These are phyloP conservation scores for Crotalus horridus DNA, from an alignment of 2,113 vertebrate species.

Conservation along the genomic window DNA sequence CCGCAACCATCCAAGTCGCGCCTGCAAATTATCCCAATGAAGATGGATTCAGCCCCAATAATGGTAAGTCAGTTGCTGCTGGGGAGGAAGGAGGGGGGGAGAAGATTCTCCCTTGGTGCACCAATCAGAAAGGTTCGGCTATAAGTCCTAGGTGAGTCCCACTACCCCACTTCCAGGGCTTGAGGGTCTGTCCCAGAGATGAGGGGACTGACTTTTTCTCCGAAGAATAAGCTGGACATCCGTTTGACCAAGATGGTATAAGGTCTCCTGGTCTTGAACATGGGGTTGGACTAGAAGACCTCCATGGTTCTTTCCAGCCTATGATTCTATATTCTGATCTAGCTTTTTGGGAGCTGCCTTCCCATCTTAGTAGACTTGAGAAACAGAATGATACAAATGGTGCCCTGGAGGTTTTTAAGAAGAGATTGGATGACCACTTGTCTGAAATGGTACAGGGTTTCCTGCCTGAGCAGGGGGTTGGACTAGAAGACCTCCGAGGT, in stretches of 20 bases:
- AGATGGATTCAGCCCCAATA: slow-evolving; percentile 84
- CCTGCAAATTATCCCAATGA: slow-evolving; percentile 92
- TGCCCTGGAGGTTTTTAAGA: too few relatives aligned
- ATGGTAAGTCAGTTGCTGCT: slow-evolving; percentile 69
- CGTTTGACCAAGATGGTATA: too few relatives aligned
- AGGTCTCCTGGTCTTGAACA: too few relatives aligned
- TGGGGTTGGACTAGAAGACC: too few relatives aligned
- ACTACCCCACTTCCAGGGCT: too few relatives aligned
- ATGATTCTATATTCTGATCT: background rate
- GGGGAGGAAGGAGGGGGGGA: fast-evolving
- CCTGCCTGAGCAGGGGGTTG: too few relatives aligned
- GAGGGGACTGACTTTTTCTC: too few relatives aligned
- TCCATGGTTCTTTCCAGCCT: background rate
- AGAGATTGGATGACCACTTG: too few relatives aligned
- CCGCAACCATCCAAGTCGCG: slow-evolving; percentile 92
- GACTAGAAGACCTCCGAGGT: too few relatives aligned
- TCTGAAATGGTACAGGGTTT: too few relatives aligned
- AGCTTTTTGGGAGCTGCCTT: background rate
- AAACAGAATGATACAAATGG: background rate
- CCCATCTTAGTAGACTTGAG: background rate
- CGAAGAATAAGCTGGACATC: too few relatives aligned
- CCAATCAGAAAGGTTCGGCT: background rate
- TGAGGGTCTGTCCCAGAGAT: too few relatives aligned
- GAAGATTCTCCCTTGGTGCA: background rate
- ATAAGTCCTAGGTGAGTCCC: background rate